Evolutionary conservation across 2,113 vertebrate genomes (phyloP), one percentile per base, ranked within the genome.

Genomic region (Lucifuga dentata): DNA sequence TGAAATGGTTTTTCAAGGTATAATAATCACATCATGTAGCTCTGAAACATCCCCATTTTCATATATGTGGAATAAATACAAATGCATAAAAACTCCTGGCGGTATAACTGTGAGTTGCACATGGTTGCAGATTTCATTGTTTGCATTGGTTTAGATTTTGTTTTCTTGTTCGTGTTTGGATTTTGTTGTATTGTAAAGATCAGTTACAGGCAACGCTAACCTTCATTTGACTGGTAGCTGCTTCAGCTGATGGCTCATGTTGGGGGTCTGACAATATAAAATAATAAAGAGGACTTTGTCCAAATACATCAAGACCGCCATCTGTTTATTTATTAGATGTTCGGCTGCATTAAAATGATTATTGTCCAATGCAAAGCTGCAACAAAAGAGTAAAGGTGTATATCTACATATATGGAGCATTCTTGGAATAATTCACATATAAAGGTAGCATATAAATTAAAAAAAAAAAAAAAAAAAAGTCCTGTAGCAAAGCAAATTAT

Each of bases 371-470:
- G 45, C 33, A 83, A 84, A 77, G 73, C 83, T 70, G 77, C 68
- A 72, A 83, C 62, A 81, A 41, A 80, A 84, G 26, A 71, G 91
- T 91, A 94, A 94, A 93, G 91, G 92, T 93, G 95, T 94, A 95
- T 95, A 93, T 95, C 93, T 96, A 96, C 94, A 94, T 93, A 94
- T 93, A 95, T 93, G 94, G 94, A 95, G 93, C 93, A 93, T 95
- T 94, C 92, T 93, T 92, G 92, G 92, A 93, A 93, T 95, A 95
- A 95, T 93, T 94, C 94, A 96, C 95, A 95, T 91, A 95, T 93
- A 80, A 88, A 76, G 94, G 89, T 20, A 92, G 91, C 89, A 92
- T 73, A 92, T 88, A 85, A 89, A 89, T 29, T 3, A 29, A 85
- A 76, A 17, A 72, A 86, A 80, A 89, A 92, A 60, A 58, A 35